Evolutionary conservation across 2,113 vertebrate genomes (phyloP).

Genomic region (Barnardius zonarius): DNA sequence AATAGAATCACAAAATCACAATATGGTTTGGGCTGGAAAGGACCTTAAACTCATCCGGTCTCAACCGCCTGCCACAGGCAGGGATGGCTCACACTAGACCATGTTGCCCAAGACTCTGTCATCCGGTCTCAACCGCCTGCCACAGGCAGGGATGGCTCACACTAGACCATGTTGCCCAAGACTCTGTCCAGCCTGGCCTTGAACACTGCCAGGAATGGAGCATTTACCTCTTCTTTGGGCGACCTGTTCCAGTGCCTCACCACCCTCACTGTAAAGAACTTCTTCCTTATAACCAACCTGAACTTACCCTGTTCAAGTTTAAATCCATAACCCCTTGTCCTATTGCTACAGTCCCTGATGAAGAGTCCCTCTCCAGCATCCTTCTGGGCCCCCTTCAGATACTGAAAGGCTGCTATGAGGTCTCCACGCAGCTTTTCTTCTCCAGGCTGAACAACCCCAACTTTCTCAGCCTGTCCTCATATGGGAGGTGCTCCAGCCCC

Average conservation of each 20-base stretch:
- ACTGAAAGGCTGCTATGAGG: background rate
- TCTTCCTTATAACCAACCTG: background rate
- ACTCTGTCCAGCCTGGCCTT: background rate
- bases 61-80: background rate
- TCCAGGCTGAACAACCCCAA: background rate
- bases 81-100: background rate
- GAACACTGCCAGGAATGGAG: background rate
- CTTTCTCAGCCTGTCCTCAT: background rate
- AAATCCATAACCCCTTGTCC: background rate
- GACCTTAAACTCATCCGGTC: background rate
- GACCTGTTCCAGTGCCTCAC: background rate
- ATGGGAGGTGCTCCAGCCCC: background rate
- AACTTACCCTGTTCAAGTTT: background rate
- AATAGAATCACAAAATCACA: background rate
- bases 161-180: background rate
- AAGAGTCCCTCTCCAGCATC: background rate
- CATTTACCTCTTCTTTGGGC: background rate
- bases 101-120: background rate
- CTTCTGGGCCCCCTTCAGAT: background rate
- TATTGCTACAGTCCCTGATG: background rate
- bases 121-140: background rate
- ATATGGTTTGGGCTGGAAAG: background rate
- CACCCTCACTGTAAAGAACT: background rate
- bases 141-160: background rate
- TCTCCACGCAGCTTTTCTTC: background rate